Evolutionary conservation across 1,140 invertebrate genomes (phyloP).

Genomic region (Drosophila bocqueti): DNA sequence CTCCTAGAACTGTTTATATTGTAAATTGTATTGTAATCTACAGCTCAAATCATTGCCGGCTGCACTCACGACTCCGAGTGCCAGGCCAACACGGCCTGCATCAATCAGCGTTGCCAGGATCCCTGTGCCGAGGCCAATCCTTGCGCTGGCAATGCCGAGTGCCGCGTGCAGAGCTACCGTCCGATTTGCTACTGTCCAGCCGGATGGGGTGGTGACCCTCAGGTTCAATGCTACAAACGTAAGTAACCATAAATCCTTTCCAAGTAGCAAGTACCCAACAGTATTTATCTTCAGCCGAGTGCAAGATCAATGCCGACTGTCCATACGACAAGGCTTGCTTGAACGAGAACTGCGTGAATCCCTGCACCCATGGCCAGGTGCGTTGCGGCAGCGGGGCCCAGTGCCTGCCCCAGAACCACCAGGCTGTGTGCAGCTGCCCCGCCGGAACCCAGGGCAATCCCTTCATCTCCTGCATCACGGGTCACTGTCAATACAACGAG

Average conservation of each 20-base stretch:
- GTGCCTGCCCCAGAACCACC: slow-evolving; percentile 91
- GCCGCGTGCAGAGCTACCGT: slow-evolving; percentile 90
- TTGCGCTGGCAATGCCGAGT: slow-evolving; percentile 92
- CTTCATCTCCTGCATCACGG: slow-evolving; percentile 91
- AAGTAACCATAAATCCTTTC: slow-evolving; percentile 82
- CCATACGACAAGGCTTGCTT: slow-evolving; percentile 93
- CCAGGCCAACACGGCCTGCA: slow-evolving; percentile 90
- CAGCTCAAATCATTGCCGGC: slow-evolving; percentile 86
- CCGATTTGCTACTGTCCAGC: slow-evolving; percentile 93
- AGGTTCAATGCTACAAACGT: slow-evolving; percentile 94
- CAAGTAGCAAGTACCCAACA: not conserved
- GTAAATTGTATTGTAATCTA: not conserved
- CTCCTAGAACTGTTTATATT: not conserved
- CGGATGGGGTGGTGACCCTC: slow-evolving; percentile 94
- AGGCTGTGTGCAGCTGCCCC: slow-evolving; percentile 93
- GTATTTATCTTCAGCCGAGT: slow-evolving; percentile 89
- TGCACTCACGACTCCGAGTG: slow-evolving; percentile 91
- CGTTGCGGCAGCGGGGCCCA: slow-evolving; percentile 92
- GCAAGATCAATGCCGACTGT: slow-evolving; percentile 92
- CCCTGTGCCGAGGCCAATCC: slow-evolving; percentile 91
- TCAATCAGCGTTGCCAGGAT: slow-evolving; percentile 91
- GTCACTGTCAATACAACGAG: slow-evolving; percentile 94
- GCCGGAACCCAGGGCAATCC: slow-evolving; percentile 94
- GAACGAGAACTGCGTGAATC: slow-evolving; percentile 92
- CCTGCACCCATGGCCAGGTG: slow-evolving; percentile 88